Conservation (phyloP, 1,140 invertebrate genomes). For the Rhizoglyphus robini region DNA sequence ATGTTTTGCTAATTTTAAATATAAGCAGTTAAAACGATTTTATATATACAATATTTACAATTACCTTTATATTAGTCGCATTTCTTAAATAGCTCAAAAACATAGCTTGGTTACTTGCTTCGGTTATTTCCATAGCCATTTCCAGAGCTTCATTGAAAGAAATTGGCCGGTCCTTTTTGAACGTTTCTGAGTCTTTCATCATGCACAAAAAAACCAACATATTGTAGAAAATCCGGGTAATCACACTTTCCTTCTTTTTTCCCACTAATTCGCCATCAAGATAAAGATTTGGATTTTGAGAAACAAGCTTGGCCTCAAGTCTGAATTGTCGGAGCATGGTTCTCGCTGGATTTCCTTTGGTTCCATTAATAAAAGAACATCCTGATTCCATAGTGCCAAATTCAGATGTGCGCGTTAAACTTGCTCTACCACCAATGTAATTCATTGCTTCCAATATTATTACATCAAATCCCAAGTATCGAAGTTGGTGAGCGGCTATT, state of each 20-base stretch:
- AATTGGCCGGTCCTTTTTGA: too few species aligned
- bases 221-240: constrained; percentile 34
- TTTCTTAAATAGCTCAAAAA: constrained; percentile 59
- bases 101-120: too few species aligned
- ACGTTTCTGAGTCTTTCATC: too few species aligned
- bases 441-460: constrained; percentile 85
- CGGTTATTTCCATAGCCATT: too few species aligned
- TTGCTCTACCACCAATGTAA: constrained; percentile 85
- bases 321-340: not conserved
- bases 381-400: constrained; percentile 86
- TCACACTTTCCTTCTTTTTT: not conserved
- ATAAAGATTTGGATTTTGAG: not conserved
- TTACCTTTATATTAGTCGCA: too few species aligned
- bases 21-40: too few species aligned
- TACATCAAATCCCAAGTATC: constrained; percentile 91
- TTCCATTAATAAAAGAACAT: constrained; percentile 47
- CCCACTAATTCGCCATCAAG: not conserved
- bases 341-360: constrained; percentile 35
- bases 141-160: too few species aligned
- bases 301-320: not conserved
- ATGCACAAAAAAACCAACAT: constrained; percentile 60
- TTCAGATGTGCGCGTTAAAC: constrained; percentile 92
- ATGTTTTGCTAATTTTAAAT: too few species aligned
- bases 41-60: too few species aligned
- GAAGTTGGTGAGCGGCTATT: constrained; percentile 80